Percentiles rank a stretch among this genome's conserved stretches.
Conservation (phyloP, 2,113 vertebrate genomes). For the Pseudolaguvia tuberculata region DNA sequence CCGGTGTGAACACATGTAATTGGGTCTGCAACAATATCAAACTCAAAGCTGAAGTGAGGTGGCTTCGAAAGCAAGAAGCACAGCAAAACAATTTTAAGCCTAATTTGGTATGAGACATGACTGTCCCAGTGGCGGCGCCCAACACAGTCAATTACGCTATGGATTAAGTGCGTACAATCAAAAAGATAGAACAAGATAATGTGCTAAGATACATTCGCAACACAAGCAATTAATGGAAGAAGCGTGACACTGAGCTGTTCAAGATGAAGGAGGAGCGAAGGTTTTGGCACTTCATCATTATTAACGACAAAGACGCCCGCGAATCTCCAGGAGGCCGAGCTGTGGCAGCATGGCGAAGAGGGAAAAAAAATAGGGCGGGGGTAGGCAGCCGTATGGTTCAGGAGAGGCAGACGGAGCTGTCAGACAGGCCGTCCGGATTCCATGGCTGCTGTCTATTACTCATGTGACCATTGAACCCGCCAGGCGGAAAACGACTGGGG, state of each 20-base stretch:
- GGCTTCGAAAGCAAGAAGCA: constrained; percentile 60
- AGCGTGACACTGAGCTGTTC: constrained; percentile 67
- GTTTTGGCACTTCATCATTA: constrained; percentile 65
- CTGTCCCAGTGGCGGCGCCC: constrained; percentile 69
- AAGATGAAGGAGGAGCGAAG: constrained; percentile 63
- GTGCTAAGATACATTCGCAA: constrained; percentile 73
- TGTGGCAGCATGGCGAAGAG: constrained; percentile 35
- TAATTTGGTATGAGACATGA: constrained; percentile 73
- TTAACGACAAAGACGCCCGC: constrained; percentile 59
- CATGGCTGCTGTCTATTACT: constrained; percentile 63
- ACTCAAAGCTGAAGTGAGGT: constrained; percentile 57
- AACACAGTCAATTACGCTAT: constrained; percentile 75
- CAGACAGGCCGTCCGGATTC: constrained; percentile 58
- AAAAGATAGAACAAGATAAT: constrained; percentile 78
- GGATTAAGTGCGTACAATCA: constrained; percentile 75
- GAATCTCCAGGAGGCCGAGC: constrained; percentile 50
- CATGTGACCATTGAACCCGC: constrained; percentile 65
- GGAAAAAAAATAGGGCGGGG: constrained; percentile 15
- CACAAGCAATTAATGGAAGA: constrained; percentile 72
- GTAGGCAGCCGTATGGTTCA: constrained; percentile 54
- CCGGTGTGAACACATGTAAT: constrained; percentile 57
- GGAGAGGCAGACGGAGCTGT: constrained; percentile 66
- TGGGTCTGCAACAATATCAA: constrained; percentile 61
- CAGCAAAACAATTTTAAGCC: constrained; percentile 74
- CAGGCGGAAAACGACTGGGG: constrained; percentile 67